Evolutionary conservation across 2,113 vertebrate genomes (phyloP).

Genomic region (Sigmodon hispidus): DNA sequence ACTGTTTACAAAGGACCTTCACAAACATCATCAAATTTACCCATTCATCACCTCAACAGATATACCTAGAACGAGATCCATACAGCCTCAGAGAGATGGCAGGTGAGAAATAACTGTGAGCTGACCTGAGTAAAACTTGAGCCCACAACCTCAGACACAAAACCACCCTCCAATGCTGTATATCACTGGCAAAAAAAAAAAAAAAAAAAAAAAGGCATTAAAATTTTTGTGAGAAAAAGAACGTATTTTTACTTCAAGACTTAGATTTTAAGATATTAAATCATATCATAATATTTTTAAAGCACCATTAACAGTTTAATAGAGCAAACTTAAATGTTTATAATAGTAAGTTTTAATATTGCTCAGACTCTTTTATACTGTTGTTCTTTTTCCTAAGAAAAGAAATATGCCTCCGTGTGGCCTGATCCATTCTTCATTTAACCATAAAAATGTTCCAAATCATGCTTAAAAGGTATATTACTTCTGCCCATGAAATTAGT

Average conservation of each 20-base stretch:
- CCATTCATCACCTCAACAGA: neutral
- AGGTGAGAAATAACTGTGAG: neutral
- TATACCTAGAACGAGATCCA: neutral
- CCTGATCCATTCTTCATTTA: slow-evolving; percentile 78
- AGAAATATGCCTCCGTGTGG: slow-evolving; percentile 70
- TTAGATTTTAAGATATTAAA: slow-evolving; percentile 49
- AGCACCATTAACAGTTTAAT: slow-evolving; percentile 81
- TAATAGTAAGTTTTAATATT: slow-evolving; percentile 83
- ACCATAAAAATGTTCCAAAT: slow-evolving; percentile 82
- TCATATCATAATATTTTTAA: slow-evolving; percentile 83
- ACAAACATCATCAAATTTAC: neutral
- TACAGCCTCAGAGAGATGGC: neutral
- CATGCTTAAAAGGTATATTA: slow-evolving; percentile 75
- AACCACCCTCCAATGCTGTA: neutral
- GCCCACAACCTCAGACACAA: neutral
- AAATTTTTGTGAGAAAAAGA: slow-evolving; percentile 37
- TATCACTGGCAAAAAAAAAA: slow-evolving; percentile 27
- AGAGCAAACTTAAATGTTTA: slow-evolving; percentile 85
- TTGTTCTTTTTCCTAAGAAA: slow-evolving; percentile 82
- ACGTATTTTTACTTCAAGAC: slow-evolving; percentile 70
- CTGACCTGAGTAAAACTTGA: neutral
- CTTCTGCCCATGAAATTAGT: slow-evolving; percentile 79
- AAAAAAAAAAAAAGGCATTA: slow-evolving; percentile 21
- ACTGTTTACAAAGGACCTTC: neutral
- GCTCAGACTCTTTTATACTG: slow-evolving; percentile 82